Evolutionary conservation across 2,113 vertebrate species (phyloP).

Genomic region (Agapornis roseicollis): DNA sequence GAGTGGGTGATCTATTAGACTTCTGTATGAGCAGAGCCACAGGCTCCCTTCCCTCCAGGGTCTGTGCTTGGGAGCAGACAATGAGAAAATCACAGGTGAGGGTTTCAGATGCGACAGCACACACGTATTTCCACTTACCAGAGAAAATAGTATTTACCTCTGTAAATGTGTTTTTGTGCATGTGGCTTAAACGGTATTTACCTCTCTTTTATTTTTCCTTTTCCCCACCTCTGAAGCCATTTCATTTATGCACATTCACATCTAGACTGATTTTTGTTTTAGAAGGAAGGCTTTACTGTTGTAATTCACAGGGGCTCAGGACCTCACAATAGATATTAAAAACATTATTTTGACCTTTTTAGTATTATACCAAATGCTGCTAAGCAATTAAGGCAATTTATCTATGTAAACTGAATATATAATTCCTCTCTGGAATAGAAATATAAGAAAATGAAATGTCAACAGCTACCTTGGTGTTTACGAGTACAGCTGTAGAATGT

Average conservation of each 20-base stretch:
- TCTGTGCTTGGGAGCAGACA: not conserved
- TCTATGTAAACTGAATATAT: not conserved
- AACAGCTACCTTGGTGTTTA: constrained; percentile 27
- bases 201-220: not conserved
- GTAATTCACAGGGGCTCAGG: not conserved
- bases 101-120: not conserved
- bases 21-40: not conserved
- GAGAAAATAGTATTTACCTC: not conserved
- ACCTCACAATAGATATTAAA: not conserved
- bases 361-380: not conserved
- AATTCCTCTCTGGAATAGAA: constrained; percentile 25
- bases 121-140: not conserved
- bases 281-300: not conserved
- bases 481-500: not conserved
- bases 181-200: not conserved
- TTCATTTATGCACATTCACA: not conserved
- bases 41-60: not conserved
- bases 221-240: not conserved
- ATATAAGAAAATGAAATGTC: constrained; percentile 38
- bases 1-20: not conserved
- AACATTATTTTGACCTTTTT: not conserved
- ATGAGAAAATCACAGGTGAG: not conserved
- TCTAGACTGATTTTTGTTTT: not conserved
- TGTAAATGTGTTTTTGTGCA: not conserved
- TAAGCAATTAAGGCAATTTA: constrained; percentile 39